phyloP scores from a whole-genome alignment of 2,113 vertebrate species.

The Eudyptes chrysolophus region DNA sequence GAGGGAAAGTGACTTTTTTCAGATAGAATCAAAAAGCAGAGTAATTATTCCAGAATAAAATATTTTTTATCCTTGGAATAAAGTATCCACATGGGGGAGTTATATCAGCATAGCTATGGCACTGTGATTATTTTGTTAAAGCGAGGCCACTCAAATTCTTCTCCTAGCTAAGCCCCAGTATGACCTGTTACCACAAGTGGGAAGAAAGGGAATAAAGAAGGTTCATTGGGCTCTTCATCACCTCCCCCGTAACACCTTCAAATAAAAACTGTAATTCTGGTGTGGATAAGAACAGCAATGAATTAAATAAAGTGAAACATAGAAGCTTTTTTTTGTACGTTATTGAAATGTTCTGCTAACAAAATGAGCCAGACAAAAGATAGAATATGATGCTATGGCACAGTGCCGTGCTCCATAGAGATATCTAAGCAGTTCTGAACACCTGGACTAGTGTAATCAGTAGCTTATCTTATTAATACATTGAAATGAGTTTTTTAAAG shows the following conservation, averaged over 20 bases:
- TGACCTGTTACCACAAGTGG: constrained; percentile 19
- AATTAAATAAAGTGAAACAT: constrained; percentile 19
- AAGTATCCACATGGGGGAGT: constrained; percentile 57
- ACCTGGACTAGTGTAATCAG: constrained; percentile 26
- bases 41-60: constrained; percentile 3
- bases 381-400: constrained; percentile 10
- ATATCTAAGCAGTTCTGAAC: constrained; percentile 22
- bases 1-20: neutral
- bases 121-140: constrained; percentile 28
- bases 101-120: constrained; percentile 29
- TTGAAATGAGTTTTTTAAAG: constrained; percentile 25
- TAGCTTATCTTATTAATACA: constrained; percentile 18
- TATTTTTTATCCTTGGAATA: neutral
- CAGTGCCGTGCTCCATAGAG: neutral
- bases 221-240: neutral
- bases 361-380: constrained; percentile 25
- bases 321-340: neutral
- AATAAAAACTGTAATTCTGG: constrained; percentile 17
- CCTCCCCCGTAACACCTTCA: constrained; percentile 14
- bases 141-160: neutral
- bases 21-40: neutral
- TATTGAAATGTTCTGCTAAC: constrained; percentile 12
- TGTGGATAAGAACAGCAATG: neutral
- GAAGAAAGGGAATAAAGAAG: constrained; percentile 33
- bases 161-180: neutral